phyloP scores from a whole-genome alignment of 2,888 invertebrate species.

The Globia sparganii region DNA sequence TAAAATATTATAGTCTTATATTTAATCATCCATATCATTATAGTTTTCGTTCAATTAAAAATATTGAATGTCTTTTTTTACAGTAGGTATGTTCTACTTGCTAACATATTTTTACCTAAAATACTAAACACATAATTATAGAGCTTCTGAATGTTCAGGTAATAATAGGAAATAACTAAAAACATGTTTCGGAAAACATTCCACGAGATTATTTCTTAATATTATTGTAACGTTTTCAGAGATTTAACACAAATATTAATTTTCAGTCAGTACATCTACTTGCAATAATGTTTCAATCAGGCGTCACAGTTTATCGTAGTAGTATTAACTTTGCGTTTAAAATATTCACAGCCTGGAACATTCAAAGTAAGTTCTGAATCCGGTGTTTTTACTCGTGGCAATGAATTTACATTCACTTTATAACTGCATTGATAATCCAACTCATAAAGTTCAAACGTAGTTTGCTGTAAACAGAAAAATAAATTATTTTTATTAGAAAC shows the following conservation, averaged over 20 bases:
- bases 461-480: constrained; percentile 83
- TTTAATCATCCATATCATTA: constrained; percentile 2
- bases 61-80: constrained; percentile 10
- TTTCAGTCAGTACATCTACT: constrained; percentile 1
- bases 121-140: constrained; percentile 7
- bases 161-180: not conserved
- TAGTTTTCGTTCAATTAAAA: not conserved
- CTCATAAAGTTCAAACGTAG: constrained; percentile 90
- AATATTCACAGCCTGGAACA: constrained; percentile 89
- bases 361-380: constrained; percentile 88
- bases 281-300: constrained; percentile 41
- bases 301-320: constrained; percentile 77
- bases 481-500: not conserved
- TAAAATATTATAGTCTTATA: constrained; percentile 29
- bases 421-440: constrained; percentile 90
- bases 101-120: constrained; percentile 11
- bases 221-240: not conserved
- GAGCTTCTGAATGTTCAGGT: not conserved
- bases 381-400: constrained; percentile 76
- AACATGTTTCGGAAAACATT: not conserved
- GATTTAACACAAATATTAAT: not conserved
- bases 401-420: constrained; percentile 87
- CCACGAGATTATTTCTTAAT: constrained; percentile 1
- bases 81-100: not conserved
- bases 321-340: constrained; percentile 81